These are phyloP conservation scores for Alexandromys fortis DNA, from an alignment of 2,113 vertebrate genomes.

Conservation along the genomic window DNA sequence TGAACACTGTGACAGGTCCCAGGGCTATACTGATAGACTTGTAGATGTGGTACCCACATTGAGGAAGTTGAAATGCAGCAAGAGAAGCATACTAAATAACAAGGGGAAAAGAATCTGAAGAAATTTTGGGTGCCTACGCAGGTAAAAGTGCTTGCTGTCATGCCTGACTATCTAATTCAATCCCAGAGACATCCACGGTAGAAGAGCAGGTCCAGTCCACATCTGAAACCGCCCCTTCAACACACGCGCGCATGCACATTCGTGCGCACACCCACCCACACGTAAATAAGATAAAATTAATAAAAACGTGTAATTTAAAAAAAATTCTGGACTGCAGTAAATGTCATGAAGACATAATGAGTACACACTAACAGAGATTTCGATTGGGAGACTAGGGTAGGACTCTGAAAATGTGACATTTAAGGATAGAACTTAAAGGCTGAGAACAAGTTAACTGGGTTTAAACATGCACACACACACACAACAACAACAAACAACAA, in stretches of 20 bases:
- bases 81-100: not conserved
- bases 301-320: not conserved
- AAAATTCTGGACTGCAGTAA: conserved; percentile 16
- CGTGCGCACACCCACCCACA: not conserved
- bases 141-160: not conserved
- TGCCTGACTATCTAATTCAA: not conserved
- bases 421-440: conserved; percentile 36
- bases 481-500: not conserved
- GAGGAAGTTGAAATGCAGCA: not conserved
- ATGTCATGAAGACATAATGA: not conserved
- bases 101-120: not conserved
- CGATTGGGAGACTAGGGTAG: not conserved
- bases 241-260: not conserved
- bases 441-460: conserved; percentile 15
- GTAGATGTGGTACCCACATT: not conserved
- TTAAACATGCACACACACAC: not conserved
- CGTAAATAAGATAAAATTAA: not conserved
- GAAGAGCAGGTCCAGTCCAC: not conserved
- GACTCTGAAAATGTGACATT: not conserved
- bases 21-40: not conserved
- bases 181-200: not conserved
- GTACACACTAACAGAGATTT: not conserved
- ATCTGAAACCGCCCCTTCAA: not conserved
- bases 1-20: conserved; percentile 22
- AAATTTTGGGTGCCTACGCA: not conserved